Percentiles rank a stretch among this genome's conserved stretches.
phyloP scores from a whole-genome alignment of 2,113 vertebrate genomes.

The Sapayoa aenigma region DNA sequence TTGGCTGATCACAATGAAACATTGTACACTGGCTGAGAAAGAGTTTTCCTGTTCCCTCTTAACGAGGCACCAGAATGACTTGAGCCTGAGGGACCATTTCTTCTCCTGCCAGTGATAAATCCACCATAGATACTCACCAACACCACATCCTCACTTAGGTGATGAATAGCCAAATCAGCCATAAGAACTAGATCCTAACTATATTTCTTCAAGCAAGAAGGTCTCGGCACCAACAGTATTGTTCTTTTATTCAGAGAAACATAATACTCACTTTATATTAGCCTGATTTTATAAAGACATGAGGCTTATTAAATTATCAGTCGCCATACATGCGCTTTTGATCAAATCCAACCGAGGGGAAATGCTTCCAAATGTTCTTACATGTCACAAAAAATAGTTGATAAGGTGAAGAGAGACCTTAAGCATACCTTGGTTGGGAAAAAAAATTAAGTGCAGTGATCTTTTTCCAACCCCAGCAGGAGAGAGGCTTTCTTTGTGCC shows the following conservation, averaged over 20 bases:
- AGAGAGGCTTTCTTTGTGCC: background rate
- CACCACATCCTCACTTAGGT: background rate
- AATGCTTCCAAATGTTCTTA: background rate
- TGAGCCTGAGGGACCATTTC: background rate
- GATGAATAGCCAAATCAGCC: background rate
- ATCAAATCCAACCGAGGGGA: background rate
- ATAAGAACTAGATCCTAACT: background rate
- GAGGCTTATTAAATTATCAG: background rate
- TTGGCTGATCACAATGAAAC: fast-evolving
- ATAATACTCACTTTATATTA: background rate
- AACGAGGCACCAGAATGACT: background rate
- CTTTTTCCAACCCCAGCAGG: background rate
- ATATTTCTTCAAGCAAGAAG: background rate
- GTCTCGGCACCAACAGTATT: background rate
- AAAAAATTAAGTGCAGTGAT: background rate
- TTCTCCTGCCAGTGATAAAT: background rate
- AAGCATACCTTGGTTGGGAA: background rate
- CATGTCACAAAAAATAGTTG: background rate
- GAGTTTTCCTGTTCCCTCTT: background rate
- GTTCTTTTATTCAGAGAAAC: background rate
- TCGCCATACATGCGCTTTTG: background rate
- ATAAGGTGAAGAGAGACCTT: background rate
- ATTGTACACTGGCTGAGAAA: background rate
- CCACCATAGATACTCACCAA: background rate
- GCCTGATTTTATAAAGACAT: background rate